These are phyloP conservation scores for Drosophila prolongata DNA, from an alignment of 2,888 invertebrate species.

Conservation along the genomic window DNA sequence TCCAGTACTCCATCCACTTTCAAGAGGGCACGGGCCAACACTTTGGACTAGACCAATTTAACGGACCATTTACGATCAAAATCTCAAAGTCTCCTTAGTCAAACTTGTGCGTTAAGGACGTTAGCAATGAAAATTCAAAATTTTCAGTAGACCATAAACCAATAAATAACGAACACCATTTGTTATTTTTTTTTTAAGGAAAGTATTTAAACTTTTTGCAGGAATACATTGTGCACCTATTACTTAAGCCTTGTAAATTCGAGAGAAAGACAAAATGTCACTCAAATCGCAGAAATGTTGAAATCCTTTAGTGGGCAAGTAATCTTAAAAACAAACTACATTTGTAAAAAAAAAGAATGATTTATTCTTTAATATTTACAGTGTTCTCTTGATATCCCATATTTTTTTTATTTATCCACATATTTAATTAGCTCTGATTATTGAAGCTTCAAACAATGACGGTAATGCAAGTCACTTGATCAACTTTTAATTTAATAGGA, in stretches of 20 bases:
- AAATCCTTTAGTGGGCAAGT: too few relatives aligned
- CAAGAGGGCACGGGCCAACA: neutral
- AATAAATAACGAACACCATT: slow-evolving; percentile 40
- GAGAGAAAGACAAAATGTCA: too few relatives aligned
- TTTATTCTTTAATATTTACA: too few relatives aligned
- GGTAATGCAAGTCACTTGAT: slow-evolving; percentile 10
- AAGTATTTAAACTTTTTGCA: too few relatives aligned
- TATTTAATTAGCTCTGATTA: neutral
- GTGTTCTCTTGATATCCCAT: too few relatives aligned
- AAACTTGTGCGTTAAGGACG: neutral
- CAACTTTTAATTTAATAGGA: neutral
- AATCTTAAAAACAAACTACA: too few relatives aligned
- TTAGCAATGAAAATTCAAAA: slow-evolving; percentile 15
- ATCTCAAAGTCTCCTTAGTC: neutral
- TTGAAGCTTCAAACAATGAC: neutral
- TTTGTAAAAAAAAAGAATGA: too few relatives aligned
- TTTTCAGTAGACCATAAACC: slow-evolving; percentile 29
- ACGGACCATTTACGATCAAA: slow-evolving; percentile 3
- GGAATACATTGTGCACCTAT: neutral
- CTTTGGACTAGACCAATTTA: neutral
- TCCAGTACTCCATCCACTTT: neutral
- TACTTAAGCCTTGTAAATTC: too few relatives aligned
- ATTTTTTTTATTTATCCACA: neutral
- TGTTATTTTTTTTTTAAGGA: neutral
- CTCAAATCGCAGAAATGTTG: too few relatives aligned